phyloP scores from a whole-genome alignment of 2,797 vertebrate genomes.

The Pipistrellus kuhlii region DNA sequence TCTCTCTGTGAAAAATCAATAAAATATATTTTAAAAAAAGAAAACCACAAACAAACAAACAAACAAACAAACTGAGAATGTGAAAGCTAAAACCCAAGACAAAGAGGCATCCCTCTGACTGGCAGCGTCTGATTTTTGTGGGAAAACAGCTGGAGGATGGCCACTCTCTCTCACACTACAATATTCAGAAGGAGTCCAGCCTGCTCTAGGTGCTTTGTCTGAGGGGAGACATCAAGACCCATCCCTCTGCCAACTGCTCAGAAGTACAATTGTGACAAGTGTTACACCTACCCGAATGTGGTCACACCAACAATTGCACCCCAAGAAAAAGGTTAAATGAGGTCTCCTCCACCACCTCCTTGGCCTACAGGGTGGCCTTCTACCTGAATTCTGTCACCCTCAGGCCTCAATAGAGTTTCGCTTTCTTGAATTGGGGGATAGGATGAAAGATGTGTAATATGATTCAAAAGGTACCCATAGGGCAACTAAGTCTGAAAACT shows the following conservation, averaged over 20 bases:
- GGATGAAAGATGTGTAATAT: conserved; percentile 68
- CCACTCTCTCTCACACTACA: not conserved
- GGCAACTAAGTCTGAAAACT: conserved; percentile 79
- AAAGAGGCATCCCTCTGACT: not conserved
- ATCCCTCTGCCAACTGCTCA: not conserved
- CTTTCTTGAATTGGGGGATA: not conserved
- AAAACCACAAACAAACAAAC: too few species aligned
- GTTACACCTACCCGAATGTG: not conserved
- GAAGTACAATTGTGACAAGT: not conserved
- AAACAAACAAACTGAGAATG: not conserved
- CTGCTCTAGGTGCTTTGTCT: not conserved
- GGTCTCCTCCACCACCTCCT: not conserved
- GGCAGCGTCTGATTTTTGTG: not conserved
- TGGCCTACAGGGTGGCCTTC: not conserved
- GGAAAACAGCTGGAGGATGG: not conserved
- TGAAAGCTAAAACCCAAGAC: not conserved
- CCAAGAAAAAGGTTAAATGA: not conserved
- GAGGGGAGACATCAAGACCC: not conserved
- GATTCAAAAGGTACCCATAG: conserved; percentile 83
- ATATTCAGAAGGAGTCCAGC: not conserved
- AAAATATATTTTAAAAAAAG: too few species aligned
- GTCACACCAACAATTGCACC: not conserved
- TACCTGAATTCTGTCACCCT: not conserved
- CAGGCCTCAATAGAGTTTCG: not conserved
- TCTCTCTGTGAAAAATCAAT: too few species aligned